Percentiles rank a stretch among this genome's conserved stretches.
These are phyloP conservation scores for Glyphotaelius pellucidus DNA, from an alignment of 2,888 invertebrate species.

Conservation along the genomic window DNA sequence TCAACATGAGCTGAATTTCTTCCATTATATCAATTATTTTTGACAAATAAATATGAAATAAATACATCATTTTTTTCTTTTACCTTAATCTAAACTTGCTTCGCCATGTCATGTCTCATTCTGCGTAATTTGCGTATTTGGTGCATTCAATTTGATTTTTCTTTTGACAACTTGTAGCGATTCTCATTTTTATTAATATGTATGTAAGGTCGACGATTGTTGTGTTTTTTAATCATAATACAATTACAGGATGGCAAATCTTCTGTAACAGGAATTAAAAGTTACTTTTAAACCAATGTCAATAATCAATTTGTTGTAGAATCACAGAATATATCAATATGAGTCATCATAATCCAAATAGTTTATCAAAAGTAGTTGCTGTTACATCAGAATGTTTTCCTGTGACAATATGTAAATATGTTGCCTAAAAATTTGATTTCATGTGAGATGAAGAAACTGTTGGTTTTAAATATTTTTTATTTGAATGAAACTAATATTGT, in stretches of 20 bases:
- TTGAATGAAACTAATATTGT: background rate
- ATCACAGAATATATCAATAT: background rate
- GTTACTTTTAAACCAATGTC: background rate
- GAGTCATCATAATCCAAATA: too few relatives aligned
- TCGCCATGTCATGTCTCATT: background rate
- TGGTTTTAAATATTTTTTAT: background rate
- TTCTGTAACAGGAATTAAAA: background rate
- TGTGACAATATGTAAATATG: background rate
- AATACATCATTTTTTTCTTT: conserved; percentile 3
- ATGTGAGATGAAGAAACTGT: background rate
- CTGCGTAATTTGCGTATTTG: conserved; percentile 36
- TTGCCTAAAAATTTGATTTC: background rate
- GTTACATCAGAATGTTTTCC: background rate
- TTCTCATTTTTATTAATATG: background rate
- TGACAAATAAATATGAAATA: conserved; percentile 4
- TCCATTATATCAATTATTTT: background rate
- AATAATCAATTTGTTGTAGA: background rate
- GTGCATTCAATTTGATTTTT: background rate
- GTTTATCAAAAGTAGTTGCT: background rate
- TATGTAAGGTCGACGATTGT: background rate
- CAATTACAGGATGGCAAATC: background rate
- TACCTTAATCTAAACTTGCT: conserved; percentile 9
- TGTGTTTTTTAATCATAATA: background rate
- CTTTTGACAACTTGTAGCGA: background rate
- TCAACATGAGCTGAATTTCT: conserved; percentile 21